A percentile compares a stretch with the other conserved stretches of the same genome.
These are phyloP conservation scores for Xylota sylvarum DNA, from an alignment of 2,888 invertebrate species.

Conservation along the genomic window DNA sequence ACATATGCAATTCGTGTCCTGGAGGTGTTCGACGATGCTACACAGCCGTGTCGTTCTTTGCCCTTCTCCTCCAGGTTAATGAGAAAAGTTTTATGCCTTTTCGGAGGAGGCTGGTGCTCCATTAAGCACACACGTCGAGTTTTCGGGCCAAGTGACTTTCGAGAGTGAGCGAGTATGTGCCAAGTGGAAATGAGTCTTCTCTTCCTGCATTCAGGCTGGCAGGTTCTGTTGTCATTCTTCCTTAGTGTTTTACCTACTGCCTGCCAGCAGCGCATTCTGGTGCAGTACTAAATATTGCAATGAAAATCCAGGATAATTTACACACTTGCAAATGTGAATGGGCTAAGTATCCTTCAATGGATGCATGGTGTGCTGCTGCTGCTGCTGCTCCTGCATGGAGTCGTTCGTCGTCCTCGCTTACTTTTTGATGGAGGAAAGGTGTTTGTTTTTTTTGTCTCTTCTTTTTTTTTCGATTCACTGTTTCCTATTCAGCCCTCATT, in stretches of 20 bases:
- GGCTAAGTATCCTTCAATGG: conserved; percentile 69
- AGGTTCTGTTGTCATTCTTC: conserved; percentile 54
- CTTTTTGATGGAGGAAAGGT: conserved; percentile 39
- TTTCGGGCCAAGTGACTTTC: conserved; percentile 57
- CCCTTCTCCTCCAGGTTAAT: conserved; percentile 80
- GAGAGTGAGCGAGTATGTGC: conserved; percentile 21
- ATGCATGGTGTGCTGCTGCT: conserved; percentile 39
- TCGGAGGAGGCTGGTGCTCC: conserved; percentile 78
- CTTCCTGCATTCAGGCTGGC: conserved; percentile 41
- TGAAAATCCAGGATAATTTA: conserved; percentile 74
- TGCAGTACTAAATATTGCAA: conserved; percentile 73
- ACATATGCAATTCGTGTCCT: conserved; percentile 73
- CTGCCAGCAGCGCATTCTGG: conserved; percentile 37
- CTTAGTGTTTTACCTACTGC: conserved; percentile 25
- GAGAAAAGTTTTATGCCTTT: conserved; percentile 83
- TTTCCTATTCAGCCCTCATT: conserved; percentile 16
- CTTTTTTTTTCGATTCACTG: background rate
- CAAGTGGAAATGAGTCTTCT: conserved; percentile 22
- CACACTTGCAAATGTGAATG: conserved; percentile 72
- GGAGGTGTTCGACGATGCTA: conserved; percentile 62
- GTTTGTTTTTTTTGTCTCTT: conserved; percentile 20
- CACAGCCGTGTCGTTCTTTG: conserved; percentile 33
- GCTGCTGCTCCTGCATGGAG: conserved; percentile 21
- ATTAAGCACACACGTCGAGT: conserved; percentile 75
- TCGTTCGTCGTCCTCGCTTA: conserved; percentile 17